Percentiles rank a stretch among this genome's conserved stretches.
Conservation (phyloP, 2,888 invertebrate species). For the Conomelus anceps region DNA sequence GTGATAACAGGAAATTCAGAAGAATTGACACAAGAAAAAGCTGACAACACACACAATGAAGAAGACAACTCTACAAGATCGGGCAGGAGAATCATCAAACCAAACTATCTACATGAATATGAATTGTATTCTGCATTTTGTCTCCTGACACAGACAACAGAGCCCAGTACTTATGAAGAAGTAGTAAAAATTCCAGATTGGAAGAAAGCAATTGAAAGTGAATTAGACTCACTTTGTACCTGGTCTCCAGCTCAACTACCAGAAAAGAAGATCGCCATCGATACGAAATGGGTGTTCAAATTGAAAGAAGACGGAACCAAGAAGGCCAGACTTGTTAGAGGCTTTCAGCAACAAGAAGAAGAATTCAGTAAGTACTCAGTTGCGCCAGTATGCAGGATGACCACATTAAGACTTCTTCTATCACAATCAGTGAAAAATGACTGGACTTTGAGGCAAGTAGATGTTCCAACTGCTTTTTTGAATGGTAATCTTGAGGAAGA, state of each 20-base stretch:
- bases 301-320: slow-evolving; percentile 23
- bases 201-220: slow-evolving; percentile 19
- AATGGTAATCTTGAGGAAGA: slow-evolving; percentile 18
- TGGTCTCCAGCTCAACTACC: slow-evolving; percentile 21
- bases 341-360: slow-evolving; percentile 20
- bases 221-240: slow-evolving; percentile 22
- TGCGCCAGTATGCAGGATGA: slow-evolving; percentile 13
- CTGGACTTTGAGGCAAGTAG: slow-evolving; percentile 15
- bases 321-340: slow-evolving; percentile 26
- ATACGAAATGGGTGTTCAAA: slow-evolving; percentile 25
- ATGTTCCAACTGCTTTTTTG: slow-evolving; percentile 25
- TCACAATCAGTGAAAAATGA: slow-evolving; percentile 18
- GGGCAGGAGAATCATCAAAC: not conserved
- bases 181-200: slow-evolving; percentile 16
- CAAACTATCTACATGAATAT: slow-evolving; percentile 17
- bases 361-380: not conserved
- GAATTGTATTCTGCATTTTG: slow-evolving; percentile 26
- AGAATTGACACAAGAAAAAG: not conserved
- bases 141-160: slow-evolving; percentile 10
- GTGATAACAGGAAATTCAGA: not conserved
- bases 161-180: slow-evolving; percentile 23
- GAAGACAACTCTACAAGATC: not conserved
- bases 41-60: not conserved
- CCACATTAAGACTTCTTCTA: slow-evolving; percentile 18
- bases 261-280: slow-evolving; percentile 15